Percentiles rank a stretch among this genome's conserved stretches.
These are phyloP conservation scores for Fopius arisanus DNA, from an alignment of 1,140 invertebrate species.

Conservation along the genomic window DNA sequence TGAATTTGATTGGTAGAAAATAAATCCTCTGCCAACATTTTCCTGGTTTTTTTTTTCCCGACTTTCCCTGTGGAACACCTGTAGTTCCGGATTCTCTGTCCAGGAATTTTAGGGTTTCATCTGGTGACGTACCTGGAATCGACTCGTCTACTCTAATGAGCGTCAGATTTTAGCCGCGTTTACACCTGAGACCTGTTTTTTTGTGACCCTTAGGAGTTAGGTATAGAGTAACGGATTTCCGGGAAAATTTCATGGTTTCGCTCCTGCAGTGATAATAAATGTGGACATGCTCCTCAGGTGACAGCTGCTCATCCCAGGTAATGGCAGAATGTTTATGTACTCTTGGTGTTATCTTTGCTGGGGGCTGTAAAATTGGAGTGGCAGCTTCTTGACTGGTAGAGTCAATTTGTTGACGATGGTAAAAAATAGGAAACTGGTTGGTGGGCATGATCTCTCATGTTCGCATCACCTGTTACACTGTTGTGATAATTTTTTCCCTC, in stretches of 20 bases:
- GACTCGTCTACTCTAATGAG: neutral
- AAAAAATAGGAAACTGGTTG: neutral
- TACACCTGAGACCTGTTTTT: neutral
- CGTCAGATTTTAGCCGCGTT: neutral
- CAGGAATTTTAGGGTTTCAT: neutral
- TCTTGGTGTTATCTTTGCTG: neutral
- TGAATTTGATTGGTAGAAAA: neutral
- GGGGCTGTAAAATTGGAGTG: neutral
- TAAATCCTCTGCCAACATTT: neutral
- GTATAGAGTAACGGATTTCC: neutral
- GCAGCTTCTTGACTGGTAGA: neutral
- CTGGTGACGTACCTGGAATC: neutral
- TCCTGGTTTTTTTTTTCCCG: neutral
- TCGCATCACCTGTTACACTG: constrained; percentile 1
- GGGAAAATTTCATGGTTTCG: neutral
- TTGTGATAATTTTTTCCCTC: neutral
- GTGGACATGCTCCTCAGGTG: neutral
- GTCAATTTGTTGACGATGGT: neutral
- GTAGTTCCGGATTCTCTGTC: neutral
- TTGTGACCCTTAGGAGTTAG: neutral
- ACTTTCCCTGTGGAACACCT: neutral
- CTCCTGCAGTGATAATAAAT: neutral
- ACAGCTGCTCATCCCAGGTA: neutral
- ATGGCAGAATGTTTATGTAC: neutral
- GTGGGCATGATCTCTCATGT: neutral